Percentiles rank a stretch among this genome's conserved stretches.
Evolutionary conservation across 2,797 vertebrate species (phyloP).

Genomic region (Antrozous pallidus): DNA sequence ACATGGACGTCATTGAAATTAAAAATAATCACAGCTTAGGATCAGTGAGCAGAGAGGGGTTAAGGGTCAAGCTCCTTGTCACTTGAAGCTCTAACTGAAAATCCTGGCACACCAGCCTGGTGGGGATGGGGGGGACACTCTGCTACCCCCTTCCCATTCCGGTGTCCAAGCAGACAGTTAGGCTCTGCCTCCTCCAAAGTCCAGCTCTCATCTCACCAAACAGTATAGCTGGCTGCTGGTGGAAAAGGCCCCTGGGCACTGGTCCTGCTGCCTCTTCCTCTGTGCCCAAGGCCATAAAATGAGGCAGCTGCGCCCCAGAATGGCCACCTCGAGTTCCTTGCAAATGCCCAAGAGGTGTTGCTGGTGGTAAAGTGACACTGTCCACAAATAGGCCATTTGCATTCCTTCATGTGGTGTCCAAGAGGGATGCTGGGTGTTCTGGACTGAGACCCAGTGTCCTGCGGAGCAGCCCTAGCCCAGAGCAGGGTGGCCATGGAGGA

Average conservation of each 20-base stretch:
- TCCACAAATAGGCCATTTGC: constrained; percentile 79
- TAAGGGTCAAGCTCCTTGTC: neutral
- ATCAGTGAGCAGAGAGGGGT: neutral
- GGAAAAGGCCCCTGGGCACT: neutral
- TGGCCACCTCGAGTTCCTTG: constrained; percentile 68
- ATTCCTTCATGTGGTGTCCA: constrained; percentile 70
- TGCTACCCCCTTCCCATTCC: fast-evolving
- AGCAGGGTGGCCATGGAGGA: neutral
- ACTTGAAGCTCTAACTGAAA: neutral
- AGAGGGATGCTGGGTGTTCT: constrained; percentile 34
- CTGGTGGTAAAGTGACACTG: constrained; percentile 75
- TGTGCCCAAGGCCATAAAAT: neutral
- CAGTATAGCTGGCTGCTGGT: neutral
- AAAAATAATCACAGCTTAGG: constrained; percentile 41
- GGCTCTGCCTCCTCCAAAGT: neutral
- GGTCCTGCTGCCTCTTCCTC: neutral
- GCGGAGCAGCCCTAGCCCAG: constrained; percentile 48
- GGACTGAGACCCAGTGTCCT: constrained; percentile 50
- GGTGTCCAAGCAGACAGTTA: neutral
- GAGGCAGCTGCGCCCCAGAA: constrained; percentile 65
- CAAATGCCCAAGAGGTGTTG: constrained; percentile 65
- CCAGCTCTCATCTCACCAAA: neutral
- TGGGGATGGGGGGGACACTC: neutral
- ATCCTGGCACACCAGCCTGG: neutral
- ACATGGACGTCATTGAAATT: neutral